phyloP scores from a whole-genome alignment of 1,140 invertebrate species.

The Drosophila biarmipes region DNA sequence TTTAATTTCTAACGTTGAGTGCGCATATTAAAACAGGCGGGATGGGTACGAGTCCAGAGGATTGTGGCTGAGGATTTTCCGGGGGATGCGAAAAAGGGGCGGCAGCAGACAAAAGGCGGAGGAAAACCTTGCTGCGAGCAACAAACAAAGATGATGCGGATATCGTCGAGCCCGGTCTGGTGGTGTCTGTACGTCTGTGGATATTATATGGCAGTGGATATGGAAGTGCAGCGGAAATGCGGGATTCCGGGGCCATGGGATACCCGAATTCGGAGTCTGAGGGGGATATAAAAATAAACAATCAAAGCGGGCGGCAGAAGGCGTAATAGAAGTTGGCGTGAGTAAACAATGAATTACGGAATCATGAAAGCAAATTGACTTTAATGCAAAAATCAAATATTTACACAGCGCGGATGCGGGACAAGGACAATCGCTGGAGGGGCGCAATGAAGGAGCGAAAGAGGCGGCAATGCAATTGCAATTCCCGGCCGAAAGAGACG shows the following conservation, averaged over 20 bases:
- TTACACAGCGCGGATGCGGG: slow-evolving; percentile 70
- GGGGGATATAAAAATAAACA: slow-evolving; percentile 62
- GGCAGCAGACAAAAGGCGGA: slow-evolving; percentile 27
- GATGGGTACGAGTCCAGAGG: slow-evolving; percentile 1
- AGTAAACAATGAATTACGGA: slow-evolving; percentile 83
- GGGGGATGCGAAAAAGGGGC: background rate
- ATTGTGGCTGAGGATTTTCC: slow-evolving; percentile 34
- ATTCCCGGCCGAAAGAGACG: slow-evolving; percentile 22
- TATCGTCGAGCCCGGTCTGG: slow-evolving; percentile 61
- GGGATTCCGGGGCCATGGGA: slow-evolving; percentile 40
- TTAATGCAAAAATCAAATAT: slow-evolving; percentile 84
- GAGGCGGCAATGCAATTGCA: slow-evolving; percentile 61
- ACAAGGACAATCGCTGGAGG: slow-evolving; percentile 1
- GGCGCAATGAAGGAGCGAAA: background rate
- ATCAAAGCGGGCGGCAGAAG: slow-evolving; percentile 60
- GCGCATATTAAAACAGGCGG: slow-evolving; percentile 78
- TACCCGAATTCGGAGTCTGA: background rate
- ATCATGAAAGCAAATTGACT: slow-evolving; percentile 84
- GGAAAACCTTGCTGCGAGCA: slow-evolving; percentile 50
- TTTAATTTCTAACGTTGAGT: slow-evolving; percentile 83
- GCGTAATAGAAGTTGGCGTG: slow-evolving; percentile 79
- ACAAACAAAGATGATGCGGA: slow-evolving; percentile 81
- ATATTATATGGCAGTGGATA: slow-evolving; percentile 10
- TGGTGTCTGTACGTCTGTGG: slow-evolving; percentile 7
- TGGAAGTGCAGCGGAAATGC: slow-evolving; percentile 74